phyloP scores from a whole-genome alignment of 2,113 vertebrate species.

The Misgurnus anguillicaudatus region DNA sequence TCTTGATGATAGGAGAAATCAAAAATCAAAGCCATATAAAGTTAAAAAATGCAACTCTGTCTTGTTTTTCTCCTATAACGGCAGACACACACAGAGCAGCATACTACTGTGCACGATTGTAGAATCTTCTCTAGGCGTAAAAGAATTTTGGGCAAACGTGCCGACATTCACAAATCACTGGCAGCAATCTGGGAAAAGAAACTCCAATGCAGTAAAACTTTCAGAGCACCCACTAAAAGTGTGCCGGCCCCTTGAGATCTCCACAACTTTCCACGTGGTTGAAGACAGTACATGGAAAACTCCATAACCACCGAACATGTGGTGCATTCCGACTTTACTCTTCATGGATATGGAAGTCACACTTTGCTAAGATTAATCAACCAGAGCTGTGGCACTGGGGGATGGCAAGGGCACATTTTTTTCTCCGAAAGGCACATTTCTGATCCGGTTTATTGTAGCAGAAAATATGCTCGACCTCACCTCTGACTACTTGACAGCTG shows the following conservation, averaged over 20 bases:
- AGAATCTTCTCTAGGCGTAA: conserved; percentile 12
- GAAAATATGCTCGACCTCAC: conserved; percentile 71
- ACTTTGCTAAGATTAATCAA: conserved; percentile 60
- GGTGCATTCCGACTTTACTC: conserved; percentile 62
- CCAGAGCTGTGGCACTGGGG: conserved; percentile 39
- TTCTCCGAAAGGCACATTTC: conserved; percentile 63
- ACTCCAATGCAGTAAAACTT: conserved; percentile 43
- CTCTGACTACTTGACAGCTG: conserved; percentile 70
- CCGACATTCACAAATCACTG: background rate
- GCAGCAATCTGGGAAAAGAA: conserved; percentile 33
- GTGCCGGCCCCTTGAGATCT: conserved; percentile 49
- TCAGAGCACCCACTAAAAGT: conserved; percentile 52
- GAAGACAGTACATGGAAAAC: conserved; percentile 64
- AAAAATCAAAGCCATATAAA: conserved; percentile 64
- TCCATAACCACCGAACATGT: conserved; percentile 59
- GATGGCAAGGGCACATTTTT: conserved; percentile 44
- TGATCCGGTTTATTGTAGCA: conserved; percentile 68
- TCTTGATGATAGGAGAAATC: conserved; percentile 3
- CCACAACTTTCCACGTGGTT: conserved; percentile 57
- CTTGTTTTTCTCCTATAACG: no score
- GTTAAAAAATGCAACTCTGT: conserved; percentile 56
- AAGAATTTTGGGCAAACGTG: conserved; percentile 13
- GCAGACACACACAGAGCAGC: no score
- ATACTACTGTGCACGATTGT: background rate
- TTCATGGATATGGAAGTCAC: conserved; percentile 66